Evolutionary conservation across 2,888 invertebrate genomes (phyloP).

Genomic region (Callosobruchus maculatus): DNA sequence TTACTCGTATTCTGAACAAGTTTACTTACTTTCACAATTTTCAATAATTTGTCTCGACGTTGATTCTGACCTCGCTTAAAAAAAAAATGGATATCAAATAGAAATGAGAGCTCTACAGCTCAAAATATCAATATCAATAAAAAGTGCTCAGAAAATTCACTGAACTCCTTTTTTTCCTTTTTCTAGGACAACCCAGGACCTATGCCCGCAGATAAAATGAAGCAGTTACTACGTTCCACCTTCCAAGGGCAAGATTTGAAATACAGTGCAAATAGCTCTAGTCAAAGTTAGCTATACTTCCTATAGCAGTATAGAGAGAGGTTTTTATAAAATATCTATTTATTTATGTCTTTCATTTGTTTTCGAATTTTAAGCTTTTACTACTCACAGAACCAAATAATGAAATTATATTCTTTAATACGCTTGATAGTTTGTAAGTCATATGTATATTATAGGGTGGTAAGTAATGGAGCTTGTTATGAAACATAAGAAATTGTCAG

Average conservation of each 20-base stretch:
- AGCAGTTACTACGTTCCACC: neutral
- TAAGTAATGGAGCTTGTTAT: too few relatives aligned
- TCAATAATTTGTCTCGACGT: too few relatives aligned
- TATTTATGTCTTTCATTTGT: neutral
- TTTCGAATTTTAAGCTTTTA: neutral
- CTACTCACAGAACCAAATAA: neutral
- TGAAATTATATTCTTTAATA: neutral
- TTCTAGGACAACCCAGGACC: neutral
- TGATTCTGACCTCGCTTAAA: too few relatives aligned
- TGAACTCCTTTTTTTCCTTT: neutral
- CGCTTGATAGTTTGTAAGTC: neutral
- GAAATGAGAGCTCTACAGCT: too few relatives aligned
- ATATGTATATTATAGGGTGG: too few relatives aligned
- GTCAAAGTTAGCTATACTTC: neutral
- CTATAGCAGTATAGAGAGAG: neutral
- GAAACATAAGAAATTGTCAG: too few relatives aligned
- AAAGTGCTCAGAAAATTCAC: too few relatives aligned
- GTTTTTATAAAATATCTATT: neutral
- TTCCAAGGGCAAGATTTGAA: conserved; percentile 1
- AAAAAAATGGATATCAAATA: too few relatives aligned
- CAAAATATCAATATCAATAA: too few relatives aligned
- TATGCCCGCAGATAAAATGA: neutral
- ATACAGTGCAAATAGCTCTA: neutral
- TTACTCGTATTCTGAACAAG: too few relatives aligned
- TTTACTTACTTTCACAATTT: too few relatives aligned